Conservation (phyloP, 2,113 vertebrate species). For the Vidua macroura region DNA sequence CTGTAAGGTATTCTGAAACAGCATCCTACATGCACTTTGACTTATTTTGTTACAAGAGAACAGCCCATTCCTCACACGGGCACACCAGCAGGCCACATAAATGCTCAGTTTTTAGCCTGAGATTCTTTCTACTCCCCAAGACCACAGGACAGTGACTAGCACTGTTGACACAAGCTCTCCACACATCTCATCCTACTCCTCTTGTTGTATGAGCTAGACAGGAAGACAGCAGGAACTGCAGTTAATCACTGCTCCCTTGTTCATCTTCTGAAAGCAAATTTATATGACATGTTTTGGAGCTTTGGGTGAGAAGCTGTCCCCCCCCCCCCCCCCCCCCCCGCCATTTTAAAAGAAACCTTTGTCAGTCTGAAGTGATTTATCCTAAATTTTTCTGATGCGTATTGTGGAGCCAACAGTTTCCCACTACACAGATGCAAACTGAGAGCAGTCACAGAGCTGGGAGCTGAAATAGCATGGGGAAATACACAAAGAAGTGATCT, state of each 20-base stretch:
- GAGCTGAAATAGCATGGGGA: background rate
- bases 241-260: background rate
- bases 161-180: background rate
- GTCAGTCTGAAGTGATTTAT: background rate
- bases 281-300: background rate
- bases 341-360: background rate
- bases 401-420: background rate
- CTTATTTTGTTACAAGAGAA: background rate
- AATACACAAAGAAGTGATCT: background rate
- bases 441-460: background rate
- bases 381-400: background rate
- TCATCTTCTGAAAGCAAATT: background rate
- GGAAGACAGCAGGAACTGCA: background rate
- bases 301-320: background rate
- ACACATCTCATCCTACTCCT: background rate
- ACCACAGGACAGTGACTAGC: background rate
- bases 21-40: background rate
- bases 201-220: background rate
- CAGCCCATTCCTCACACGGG: background rate
- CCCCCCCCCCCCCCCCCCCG: too few species aligned
- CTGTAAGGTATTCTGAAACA: background rate
- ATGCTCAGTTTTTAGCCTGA: accelerated
- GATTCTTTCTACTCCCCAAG: background rate
- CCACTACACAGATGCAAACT: too few species aligned
- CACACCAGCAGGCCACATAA: background rate